Base-by-base conservation (phyloP, 1,140 invertebrate genomes). In the Danaus plexippus region DNA sequence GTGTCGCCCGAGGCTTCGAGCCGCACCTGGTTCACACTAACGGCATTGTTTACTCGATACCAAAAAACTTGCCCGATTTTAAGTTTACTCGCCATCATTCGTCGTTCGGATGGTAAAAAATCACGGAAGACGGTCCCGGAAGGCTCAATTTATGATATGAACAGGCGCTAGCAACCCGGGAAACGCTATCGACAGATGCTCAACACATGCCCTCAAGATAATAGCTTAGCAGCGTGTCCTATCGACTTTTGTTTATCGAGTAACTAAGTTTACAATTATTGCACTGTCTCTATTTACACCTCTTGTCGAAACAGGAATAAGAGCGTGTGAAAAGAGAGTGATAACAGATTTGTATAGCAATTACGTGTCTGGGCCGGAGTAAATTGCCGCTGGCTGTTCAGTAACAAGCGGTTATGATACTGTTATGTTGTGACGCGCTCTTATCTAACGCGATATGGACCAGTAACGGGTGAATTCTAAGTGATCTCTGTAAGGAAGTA, bases 61-160 rank as follows among this genome's bases (percentile, higher is more conserved):
- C 71, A 77, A 32, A 78, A 77, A 80, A 75, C 67, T 74, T 68
- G 75, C 58, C 71, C 71, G 63, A 75, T 72, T 79, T 75, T 80
- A 67, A 76, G 80, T 84, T 81, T 85, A 85, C 77, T 82, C 78
- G 75, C 69, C 73, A 71, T 86, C 83, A 80, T 74, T 86, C 83
- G 77, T 84, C 75, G 66, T 78, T 73, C 77, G 71, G 66, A 75
- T 47, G 52, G 62, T 80, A 84, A 84, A 85, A 86, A 84, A 77
- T 76, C 66, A 73, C 70, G 80, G 82, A 82, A 82, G 80, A 69
- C 58, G 69, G 64, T 32, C 64, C 76, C 80, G 82, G 80, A 82
- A 85, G 76, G 73, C 62, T 80, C 71, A 67, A 82, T 83, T 86
- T 86, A 85, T 85, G 81, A 84, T 78, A 67, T 73, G 75, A 73